phyloP scores from a whole-genome alignment of 1,140 invertebrate species.

The Rhopalosiphum padi region DNA sequence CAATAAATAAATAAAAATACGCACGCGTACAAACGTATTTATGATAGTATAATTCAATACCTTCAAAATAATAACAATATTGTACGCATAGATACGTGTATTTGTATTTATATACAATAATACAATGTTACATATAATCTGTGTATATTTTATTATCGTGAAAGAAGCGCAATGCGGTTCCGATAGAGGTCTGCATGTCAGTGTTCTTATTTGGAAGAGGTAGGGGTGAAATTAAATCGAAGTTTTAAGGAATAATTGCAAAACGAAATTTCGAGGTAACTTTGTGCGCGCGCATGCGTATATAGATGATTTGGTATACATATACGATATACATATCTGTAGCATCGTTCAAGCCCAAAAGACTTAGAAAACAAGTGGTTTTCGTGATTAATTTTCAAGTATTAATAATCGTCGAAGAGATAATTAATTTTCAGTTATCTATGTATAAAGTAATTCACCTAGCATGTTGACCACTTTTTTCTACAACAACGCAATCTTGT shows the following conservation, averaged over 20 bases:
- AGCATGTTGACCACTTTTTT: background rate
- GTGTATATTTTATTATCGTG: background rate
- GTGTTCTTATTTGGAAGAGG: background rate
- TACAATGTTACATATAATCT: background rate
- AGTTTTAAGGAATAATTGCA: background rate
- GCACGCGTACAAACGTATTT: background rate
- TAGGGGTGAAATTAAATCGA: background rate
- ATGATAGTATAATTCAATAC: background rate
- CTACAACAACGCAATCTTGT: background rate
- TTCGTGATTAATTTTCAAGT: background rate
- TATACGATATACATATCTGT: background rate
- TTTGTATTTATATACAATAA: background rate
- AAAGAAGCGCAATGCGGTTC: background rate
- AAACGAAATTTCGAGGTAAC: background rate
- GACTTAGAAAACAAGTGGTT: background rate
- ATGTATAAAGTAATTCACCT: background rate
- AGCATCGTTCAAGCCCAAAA: background rate
- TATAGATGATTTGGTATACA: background rate
- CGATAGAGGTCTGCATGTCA: background rate
- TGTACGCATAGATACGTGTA: background rate
- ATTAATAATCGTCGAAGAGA: background rate
- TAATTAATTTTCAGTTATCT: background rate
- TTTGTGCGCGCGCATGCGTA: too few relatives aligned
- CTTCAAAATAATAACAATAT: background rate
- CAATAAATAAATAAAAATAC: background rate